Evolutionary conservation across 2,113 vertebrate species (phyloP), one percentile per base, ranked within the genome.

Genomic region (Lepus timidus): DNA sequence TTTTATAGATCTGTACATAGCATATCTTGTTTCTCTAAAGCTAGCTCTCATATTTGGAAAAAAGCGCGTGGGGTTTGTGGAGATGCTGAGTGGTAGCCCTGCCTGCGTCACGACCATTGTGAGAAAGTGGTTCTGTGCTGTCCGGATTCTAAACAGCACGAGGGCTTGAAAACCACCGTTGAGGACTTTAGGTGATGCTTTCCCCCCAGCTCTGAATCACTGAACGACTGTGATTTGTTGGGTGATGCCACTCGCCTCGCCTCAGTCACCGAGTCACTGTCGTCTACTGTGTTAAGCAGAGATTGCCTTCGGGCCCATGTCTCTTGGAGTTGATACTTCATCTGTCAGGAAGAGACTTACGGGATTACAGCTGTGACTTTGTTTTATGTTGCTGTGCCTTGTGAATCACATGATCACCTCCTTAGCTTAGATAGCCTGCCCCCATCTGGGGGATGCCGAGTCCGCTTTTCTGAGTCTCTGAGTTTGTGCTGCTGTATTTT

Each of bases 91-190:
- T 49, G 8, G 51, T 65, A 49, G 49, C 25, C 8, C 27, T 91
- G 39, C 36, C 36, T 74, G 44, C 16, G 22, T 52, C 9, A 0
- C 62, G 3, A 51, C 44, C 20, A 0, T 16, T 33, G 1, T 65
- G 27, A 33, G 44, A 52, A 44, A 33, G 27, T 33, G 25, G 23
- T 27, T 62, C 78, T 33, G 6, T 27, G 16, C 20, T 52, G 2
- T 23, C 29, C 0, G 1, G n/a, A 4, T 62, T 10, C 3, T 33
- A 55, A 61, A 29, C 7, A 9, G 1, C 8, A 0, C 6, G 25
- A 51, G 23, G n/a, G 68, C 3, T 4, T n/a, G 44, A 29, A 55
- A 22, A 65, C 64, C 29, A 17, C 25, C 31, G 17, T 17, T 0
- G 75, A 29, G 49, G 9, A 33, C 31, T 44, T 36, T 16, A 29